A percentile compares a stretch with the other conserved stretches of the same genome.
Conservation (phyloP, 2,888 invertebrate species). For the Diachrysia chrysitis region DNA sequence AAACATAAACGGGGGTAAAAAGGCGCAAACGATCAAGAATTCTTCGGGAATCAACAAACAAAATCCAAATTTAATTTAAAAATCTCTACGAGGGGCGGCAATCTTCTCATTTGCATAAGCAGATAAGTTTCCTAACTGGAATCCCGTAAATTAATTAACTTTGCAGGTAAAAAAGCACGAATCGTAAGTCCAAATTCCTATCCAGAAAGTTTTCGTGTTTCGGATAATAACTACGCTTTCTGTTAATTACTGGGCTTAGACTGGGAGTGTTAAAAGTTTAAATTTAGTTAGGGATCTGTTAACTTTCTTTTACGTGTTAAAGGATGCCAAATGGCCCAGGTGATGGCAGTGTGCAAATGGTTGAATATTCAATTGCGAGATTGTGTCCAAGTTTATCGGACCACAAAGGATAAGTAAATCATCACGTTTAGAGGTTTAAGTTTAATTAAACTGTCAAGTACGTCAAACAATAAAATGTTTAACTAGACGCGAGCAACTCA, state of each 20-base stretch:
- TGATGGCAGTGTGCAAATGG: slow-evolving; percentile 39
- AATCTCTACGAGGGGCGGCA: slow-evolving; percentile 58
- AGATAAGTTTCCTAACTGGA: slow-evolving; percentile 76
- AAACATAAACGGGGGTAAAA: slow-evolving; percentile 27
- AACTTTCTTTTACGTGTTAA: slow-evolving; percentile 48
- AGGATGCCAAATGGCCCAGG: slow-evolving; percentile 49
- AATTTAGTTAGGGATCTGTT: slow-evolving; percentile 64
- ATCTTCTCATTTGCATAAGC: slow-evolving; percentile 80
- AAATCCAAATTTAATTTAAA: slow-evolving; percentile 49
- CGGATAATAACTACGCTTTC: slow-evolving; percentile 76
- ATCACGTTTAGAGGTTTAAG: slow-evolving; percentile 54
- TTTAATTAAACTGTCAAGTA: slow-evolving; percentile 63
- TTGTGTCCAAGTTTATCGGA: slow-evolving; percentile 24
- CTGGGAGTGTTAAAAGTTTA: slow-evolving; percentile 70
- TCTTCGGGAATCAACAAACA: slow-evolving; percentile 36
- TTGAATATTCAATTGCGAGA: slow-evolving; percentile 52
- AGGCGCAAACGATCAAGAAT: slow-evolving; percentile 28
- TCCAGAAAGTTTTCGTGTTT: slow-evolving; percentile 77
- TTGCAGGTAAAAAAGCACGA: slow-evolving; percentile 78
- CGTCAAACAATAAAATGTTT: slow-evolving; percentile 60
- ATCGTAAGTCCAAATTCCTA: slow-evolving; percentile 74
- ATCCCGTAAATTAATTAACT: slow-evolving; percentile 83
- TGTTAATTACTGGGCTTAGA: slow-evolving; percentile 78
- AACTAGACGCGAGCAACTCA: slow-evolving; percentile 43
- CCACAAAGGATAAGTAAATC: slow-evolving; percentile 40